These are phyloP conservation scores for Himalopsyche anomala DNA, from an alignment of 2,888 invertebrate genomes.

Conservation along the genomic window DNA sequence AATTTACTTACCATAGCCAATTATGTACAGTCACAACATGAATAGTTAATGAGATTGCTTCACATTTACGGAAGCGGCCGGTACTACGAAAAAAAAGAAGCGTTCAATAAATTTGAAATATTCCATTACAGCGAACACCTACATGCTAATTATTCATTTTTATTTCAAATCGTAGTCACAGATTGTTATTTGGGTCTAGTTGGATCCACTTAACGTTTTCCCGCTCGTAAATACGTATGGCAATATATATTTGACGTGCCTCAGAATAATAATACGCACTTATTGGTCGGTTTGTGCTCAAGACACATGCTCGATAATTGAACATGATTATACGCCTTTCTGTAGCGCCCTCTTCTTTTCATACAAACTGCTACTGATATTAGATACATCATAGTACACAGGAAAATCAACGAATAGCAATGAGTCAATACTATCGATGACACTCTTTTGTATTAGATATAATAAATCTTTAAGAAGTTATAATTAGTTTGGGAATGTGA, in stretches of 20 bases:
- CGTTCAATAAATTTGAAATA: conserved; percentile 49
- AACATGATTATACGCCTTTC: conserved; percentile 59
- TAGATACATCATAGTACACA: background rate
- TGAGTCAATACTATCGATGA: too few species aligned
- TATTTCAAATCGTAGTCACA: conserved; percentile 54
- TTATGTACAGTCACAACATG: conserved; percentile 56
- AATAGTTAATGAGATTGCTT: conserved; percentile 61
- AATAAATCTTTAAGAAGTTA: too few species aligned
- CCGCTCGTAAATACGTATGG: conserved; percentile 54
- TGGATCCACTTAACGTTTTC: conserved; percentile 52
- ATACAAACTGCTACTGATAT: conserved; percentile 1
- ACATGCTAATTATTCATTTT: conserved; percentile 62
- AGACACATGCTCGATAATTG: conserved; percentile 62
- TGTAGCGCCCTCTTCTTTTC: conserved; percentile 16
- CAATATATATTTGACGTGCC: conserved; percentile 45
- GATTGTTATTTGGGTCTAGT: conserved; percentile 54
- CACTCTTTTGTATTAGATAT: too few species aligned
- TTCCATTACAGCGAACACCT: conserved; percentile 59
- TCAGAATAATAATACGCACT: conserved; percentile 53
- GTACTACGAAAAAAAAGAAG: conserved; percentile 51
- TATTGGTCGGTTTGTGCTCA: conserved; percentile 48
- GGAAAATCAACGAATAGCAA: too few species aligned
- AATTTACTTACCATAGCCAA: conserved; percentile 61
- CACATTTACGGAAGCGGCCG: conserved; percentile 61
- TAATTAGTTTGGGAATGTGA: too few species aligned